Evolutionary conservation across 2,888 invertebrate species (phyloP).

Genomic region (Hemistola chrysoprasaria): DNA sequence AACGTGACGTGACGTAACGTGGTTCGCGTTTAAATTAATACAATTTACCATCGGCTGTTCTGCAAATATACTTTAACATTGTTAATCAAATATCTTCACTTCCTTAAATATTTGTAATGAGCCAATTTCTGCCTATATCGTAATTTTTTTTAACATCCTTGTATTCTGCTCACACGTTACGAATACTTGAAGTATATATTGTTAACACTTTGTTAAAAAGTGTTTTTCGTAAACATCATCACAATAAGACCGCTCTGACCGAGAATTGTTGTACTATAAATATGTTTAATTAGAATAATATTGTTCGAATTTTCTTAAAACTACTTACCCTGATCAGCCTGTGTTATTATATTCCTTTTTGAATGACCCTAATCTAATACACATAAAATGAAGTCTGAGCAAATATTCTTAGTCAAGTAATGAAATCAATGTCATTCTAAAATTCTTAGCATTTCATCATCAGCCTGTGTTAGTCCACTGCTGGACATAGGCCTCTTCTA

Average conservation of each 20-base stretch:
- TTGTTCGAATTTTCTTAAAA: no score
- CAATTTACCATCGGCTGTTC: conserved; percentile 1
- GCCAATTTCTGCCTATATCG: conserved; percentile 6
- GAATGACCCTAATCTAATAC: no score
- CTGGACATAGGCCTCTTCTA: no score
- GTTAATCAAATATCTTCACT: conserved; percentile 10
- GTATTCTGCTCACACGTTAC: conserved; percentile 1
- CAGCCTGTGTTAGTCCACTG: no score
- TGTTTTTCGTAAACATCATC: conserved; percentile 13
- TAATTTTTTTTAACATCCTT: conserved; percentile 10
- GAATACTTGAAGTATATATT: conserved; percentile 5
- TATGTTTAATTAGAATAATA: conserved; percentile 6
- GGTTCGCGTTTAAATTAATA: no score
- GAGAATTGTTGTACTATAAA: conserved; percentile 7
- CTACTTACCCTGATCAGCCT: no score
- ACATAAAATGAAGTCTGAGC: no score
- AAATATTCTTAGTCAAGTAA: no score
- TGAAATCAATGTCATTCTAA: no score
- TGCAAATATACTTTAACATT: conserved; percentile 11
- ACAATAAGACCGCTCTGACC: conserved; percentile 7
- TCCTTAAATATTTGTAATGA: conserved; percentile 14
- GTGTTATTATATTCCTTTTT: no score
- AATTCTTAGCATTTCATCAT: no score
- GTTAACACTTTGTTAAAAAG: conserved; percentile 23
- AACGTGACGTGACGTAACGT: no score